Evolutionary conservation across 1,140 invertebrate genomes (phyloP).

Genomic region (Listronotus oregonensis): DNA sequence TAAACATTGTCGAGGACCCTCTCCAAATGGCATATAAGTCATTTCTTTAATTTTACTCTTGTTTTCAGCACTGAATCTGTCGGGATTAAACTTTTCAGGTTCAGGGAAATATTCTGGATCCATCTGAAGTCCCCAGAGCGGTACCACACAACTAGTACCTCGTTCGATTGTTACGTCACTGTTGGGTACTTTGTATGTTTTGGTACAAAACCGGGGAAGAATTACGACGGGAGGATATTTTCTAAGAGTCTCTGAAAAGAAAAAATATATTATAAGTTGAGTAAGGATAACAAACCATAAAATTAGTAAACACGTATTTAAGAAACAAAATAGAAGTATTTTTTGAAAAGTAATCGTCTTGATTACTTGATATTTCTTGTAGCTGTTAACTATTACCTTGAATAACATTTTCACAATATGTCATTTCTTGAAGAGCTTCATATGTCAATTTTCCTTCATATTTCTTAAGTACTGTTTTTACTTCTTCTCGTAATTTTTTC

Average conservation of each 20-base stretch:
- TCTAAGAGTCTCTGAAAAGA: conserved; percentile 60
- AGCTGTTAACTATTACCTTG: conserved; percentile 30
- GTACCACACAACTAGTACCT: conserved; percentile 57
- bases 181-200: conserved; percentile 59
- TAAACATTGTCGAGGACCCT: too few species aligned
- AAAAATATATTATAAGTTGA: not conserved
- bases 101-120: conserved; percentile 65
- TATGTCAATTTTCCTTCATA: conserved; percentile 59
- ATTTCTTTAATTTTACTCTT: conserved; percentile 49
- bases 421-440: conserved; percentile 60
- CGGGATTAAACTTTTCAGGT: conserved; percentile 69
- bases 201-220: conserved; percentile 58
- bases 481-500: conserved; percentile 62
- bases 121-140: conserved; percentile 57
- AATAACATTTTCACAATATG: conserved; percentile 61
- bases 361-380: too few species aligned
- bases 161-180: conserved; percentile 57
- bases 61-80: conserved; percentile 61
- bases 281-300: too few species aligned
- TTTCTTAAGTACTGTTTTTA: conserved; percentile 56
- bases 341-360: too few species aligned
- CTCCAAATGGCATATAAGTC: conserved; percentile 59
- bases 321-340: too few species aligned
- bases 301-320: too few species aligned
- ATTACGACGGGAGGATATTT: conserved; percentile 63